Evolutionary conservation across 2,113 vertebrate species (phyloP).

Genomic region (Gadus macrocephalus): DNA sequence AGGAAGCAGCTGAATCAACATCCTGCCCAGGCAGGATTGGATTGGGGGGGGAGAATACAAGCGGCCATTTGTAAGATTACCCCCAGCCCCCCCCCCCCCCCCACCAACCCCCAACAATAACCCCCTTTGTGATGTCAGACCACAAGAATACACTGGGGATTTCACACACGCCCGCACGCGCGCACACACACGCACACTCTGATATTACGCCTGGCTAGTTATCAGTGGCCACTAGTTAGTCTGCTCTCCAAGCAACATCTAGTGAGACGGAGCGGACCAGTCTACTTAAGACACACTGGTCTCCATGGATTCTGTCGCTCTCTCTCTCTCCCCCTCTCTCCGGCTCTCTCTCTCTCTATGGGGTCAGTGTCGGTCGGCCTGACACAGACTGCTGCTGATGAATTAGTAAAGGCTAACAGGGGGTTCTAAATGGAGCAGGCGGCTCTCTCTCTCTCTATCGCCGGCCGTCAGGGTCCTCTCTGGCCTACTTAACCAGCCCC

Average conservation of each 20-base stretch:
- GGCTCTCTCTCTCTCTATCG: not conserved
- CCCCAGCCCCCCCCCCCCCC: not conserved
- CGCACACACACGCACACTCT: not conserved
- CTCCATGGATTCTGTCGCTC: not conserved
- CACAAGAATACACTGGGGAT: slow-evolving; percentile 10
- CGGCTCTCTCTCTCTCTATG: not conserved
- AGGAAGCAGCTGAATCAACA: slow-evolving; percentile 77
- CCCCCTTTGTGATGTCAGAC: slow-evolving; percentile 40
- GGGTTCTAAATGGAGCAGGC: slow-evolving; percentile 17
- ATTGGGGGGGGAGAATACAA: slow-evolving; percentile 9
- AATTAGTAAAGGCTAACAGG: slow-evolving; percentile 42
- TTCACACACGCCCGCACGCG: not conserved
- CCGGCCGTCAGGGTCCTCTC: slow-evolving; percentile 10
- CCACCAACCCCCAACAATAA: slow-evolving; percentile 47
- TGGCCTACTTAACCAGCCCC: slow-evolving; percentile 34
- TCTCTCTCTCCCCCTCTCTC: not conserved
- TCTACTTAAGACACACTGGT: no score
- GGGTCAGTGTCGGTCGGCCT: not conserved
- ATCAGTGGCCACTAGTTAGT: no score
- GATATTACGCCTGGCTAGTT: not conserved
- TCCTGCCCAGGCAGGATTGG: slow-evolving; percentile 56
- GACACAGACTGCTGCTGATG: slow-evolving; percentile 46
- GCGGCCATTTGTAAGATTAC: slow-evolving; percentile 27
- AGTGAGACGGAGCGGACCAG: no score
- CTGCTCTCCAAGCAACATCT: no score